phyloP scores from a whole-genome alignment of 2,797 vertebrate genomes.

The Poeciliopsis gracilis region DNA sequence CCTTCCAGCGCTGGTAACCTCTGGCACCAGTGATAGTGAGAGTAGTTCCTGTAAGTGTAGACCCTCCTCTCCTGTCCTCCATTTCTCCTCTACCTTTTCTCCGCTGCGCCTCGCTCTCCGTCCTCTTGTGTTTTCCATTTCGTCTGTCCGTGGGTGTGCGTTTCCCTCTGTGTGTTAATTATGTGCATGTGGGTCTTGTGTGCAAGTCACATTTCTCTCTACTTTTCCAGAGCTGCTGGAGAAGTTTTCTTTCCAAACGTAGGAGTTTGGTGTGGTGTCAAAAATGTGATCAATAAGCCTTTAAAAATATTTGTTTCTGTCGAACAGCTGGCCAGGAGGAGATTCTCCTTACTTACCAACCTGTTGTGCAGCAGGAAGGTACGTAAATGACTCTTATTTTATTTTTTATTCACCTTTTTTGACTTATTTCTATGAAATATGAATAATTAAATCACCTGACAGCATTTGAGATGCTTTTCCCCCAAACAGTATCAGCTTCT shows the following conservation, averaged over 20 bases:
- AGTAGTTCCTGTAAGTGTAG: conserved; percentile 97
- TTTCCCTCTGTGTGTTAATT: conserved; percentile 41
- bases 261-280: conserved; percentile 6
- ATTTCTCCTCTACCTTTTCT: neutral
- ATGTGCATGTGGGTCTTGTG: conserved; percentile 28
- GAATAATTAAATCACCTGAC: neutral
- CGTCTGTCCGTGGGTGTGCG: conserved; percentile 18
- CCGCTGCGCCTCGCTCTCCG: conserved; percentile 4
- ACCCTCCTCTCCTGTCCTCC: conserved; percentile 62
- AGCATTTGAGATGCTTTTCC: neutral
- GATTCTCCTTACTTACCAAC: conserved; percentile 90
- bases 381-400: conserved; percentile 48
- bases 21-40: conserved; percentile 98
- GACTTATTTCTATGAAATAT: neutral
- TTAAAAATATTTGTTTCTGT: conserved; percentile 54
- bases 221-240: conserved; percentile 49
- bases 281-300: neutral
- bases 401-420: neutral
- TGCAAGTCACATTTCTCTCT: conserved; percentile 20
- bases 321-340: conserved; percentile 90
- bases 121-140: conserved; percentile 4
- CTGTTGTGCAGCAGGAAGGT: conserved; percentile 96
- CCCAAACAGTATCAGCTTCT: no score
- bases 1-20: conserved; percentile 97
- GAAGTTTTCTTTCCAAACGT: conserved; percentile 23